Conservation (phyloP, 2,888 invertebrate genomes). For the Physocephala rufipes region DNA sequence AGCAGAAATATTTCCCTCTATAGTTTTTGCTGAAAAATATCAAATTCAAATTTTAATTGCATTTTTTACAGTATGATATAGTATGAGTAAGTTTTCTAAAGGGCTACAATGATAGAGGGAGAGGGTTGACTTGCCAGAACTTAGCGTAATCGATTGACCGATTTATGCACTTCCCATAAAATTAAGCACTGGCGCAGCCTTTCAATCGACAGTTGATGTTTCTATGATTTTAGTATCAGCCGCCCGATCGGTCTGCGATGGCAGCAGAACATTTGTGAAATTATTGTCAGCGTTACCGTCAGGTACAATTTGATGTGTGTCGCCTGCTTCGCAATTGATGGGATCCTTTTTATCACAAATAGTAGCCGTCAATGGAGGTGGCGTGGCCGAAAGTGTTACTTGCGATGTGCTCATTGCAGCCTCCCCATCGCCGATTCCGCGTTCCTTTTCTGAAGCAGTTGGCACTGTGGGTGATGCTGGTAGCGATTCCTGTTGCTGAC, state of each 20-base stretch:
- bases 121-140: constrained; percentile 16
- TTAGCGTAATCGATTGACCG: constrained; percentile 8
- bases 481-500: constrained; percentile 55
- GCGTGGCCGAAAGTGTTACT: constrained; percentile 57
- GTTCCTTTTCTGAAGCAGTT: constrained; percentile 46
- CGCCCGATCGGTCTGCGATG: constrained; percentile 36
- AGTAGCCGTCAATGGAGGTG: constrained; percentile 53
- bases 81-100: constrained; percentile 16
- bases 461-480: constrained; percentile 56
- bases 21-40: background rate
- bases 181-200: constrained; percentile 16
- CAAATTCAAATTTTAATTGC: constrained; percentile 26
- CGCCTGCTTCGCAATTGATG: background rate
- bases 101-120: constrained; percentile 4
- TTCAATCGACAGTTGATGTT: constrained; percentile 54
- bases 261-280: constrained; percentile 48
- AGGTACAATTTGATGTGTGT: background rate
- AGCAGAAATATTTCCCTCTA: no score
- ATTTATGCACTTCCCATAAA: constrained; percentile 37
- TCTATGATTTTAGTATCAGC: constrained; percentile 47
- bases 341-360: constrained; percentile 22
- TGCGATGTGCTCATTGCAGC: constrained; percentile 59
- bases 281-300: constrained; percentile 42
- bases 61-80: background rate
- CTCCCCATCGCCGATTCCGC: constrained; percentile 64